A percentile compares a stretch with the other conserved stretches of the same genome.
Evolutionary conservation across 1,140 invertebrate species (phyloP).

Genomic region (Cheumatopsyche charites): DNA sequence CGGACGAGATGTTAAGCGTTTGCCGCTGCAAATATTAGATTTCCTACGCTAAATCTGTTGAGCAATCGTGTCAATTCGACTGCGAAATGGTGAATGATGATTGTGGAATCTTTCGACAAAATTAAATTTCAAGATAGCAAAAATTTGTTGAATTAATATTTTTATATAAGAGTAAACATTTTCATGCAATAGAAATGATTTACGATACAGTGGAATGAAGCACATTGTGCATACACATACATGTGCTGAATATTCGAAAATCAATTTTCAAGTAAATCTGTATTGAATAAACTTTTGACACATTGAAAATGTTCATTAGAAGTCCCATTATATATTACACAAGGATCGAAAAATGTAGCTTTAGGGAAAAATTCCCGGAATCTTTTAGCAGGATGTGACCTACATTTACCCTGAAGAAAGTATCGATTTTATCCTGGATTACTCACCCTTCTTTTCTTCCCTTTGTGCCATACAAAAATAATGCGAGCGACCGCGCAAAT

Average conservation of each 20-base stretch:
- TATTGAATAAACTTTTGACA: no score
- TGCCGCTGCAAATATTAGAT: conserved; percentile 40
- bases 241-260: no score
- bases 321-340: no score
- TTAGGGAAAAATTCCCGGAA: conserved; percentile 28
- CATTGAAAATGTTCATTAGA: no score
- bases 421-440: conserved; percentile 44
- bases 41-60: conserved; percentile 27
- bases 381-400: conserved; percentile 44
- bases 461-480: conserved; percentile 36
- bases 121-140: not conserved
- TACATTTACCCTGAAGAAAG: conserved; percentile 38
- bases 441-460: conserved; percentile 38
- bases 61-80: conserved; percentile 40
- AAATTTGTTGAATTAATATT: no score
- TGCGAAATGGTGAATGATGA: not conserved
- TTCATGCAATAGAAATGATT: no score
- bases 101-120: conserved; percentile 3
- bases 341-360: conserved; percentile 17
- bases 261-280: no score
- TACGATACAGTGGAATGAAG: no score
- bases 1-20: conserved; percentile 29
- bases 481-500: conserved; percentile 34
- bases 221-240: no score
- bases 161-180: no score